These are phyloP conservation scores for Mobula hypostoma DNA, from an alignment of 2,113 vertebrate species.

Conservation along the genomic window DNA sequence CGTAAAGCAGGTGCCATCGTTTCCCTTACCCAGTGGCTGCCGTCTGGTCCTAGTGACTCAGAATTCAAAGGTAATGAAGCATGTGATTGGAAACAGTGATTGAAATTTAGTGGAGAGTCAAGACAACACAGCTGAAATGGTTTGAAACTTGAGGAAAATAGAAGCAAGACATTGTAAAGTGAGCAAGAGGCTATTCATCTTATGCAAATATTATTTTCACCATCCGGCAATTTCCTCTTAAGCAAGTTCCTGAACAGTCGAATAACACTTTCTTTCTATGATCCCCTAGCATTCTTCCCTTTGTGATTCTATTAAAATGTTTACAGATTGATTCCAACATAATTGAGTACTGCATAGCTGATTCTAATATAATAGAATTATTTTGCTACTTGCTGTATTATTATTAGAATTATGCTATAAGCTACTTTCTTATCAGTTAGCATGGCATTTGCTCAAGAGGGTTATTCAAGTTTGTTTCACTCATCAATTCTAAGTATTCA, in stretches of 20 bases:
- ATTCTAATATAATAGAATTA: neutral
- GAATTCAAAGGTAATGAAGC: no score
- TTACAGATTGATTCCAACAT: neutral
- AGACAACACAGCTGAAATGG: neutral
- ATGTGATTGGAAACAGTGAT: no score
- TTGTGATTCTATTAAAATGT: neutral
- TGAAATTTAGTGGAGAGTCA: no score
- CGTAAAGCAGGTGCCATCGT: no score
- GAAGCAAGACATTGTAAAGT: neutral
- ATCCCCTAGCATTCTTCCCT: neutral
- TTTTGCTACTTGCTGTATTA: no score
- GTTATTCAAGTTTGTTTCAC: neutral
- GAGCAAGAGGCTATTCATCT: neutral
- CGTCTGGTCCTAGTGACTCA: no score
- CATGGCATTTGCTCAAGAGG: neutral
- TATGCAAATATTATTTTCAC: neutral
- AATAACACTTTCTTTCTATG: neutral
- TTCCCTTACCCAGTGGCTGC: no score
- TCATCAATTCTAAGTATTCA: neutral
- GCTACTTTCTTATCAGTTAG: neutral
- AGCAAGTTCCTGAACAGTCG: neutral
- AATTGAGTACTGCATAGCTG: neutral
- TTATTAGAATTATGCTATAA: neutral
- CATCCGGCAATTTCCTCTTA: neutral
- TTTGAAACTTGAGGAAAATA: neutral